phyloP scores from a whole-genome alignment of 2,888 invertebrate genomes.

The Sclerodermus sp. region DNA sequence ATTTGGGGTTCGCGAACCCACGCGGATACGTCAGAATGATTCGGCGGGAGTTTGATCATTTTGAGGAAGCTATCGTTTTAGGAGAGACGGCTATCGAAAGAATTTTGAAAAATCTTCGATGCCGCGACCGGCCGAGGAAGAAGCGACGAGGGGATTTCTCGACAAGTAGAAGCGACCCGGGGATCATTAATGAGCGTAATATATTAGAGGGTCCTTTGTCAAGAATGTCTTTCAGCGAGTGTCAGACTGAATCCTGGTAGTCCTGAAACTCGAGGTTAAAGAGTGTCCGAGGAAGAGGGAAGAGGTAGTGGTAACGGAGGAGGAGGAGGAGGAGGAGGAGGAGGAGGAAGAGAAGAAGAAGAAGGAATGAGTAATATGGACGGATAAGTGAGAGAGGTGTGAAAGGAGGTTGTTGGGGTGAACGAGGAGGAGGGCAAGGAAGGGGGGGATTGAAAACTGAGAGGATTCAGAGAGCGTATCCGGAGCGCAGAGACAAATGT shows the following conservation, averaged over 20 bases:
- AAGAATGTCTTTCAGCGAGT: slow-evolving; percentile 41
- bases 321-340: background rate
- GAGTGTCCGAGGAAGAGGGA: background rate
- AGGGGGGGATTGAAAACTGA: slow-evolving; percentile 29
- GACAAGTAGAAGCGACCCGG: slow-evolving; percentile 12
- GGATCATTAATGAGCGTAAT: slow-evolving; percentile 53
- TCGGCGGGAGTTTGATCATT: no score
- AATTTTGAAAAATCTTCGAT: no score
- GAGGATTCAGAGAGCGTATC: slow-evolving; percentile 15
- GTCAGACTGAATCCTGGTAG: slow-evolving; percentile 36
- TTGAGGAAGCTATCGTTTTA: background rate
- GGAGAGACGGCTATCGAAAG: background rate
- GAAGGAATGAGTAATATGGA: background rate
- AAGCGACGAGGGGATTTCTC: slow-evolving; percentile 16
- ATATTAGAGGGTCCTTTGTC: slow-evolving; percentile 53
- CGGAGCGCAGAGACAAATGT: slow-evolving; percentile 36
- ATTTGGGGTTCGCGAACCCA: background rate
- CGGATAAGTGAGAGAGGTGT: background rate
- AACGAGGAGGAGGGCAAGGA: slow-evolving; percentile 4
- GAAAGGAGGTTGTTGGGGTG: background rate
- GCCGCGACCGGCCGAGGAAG: background rate
- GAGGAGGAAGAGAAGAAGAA: background rate
- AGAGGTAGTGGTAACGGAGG: background rate
- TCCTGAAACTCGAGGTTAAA: background rate
- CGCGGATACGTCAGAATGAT: no score